Conservation (phyloP, 2,797 vertebrate species). For the Tragopan temminckii region DNA sequence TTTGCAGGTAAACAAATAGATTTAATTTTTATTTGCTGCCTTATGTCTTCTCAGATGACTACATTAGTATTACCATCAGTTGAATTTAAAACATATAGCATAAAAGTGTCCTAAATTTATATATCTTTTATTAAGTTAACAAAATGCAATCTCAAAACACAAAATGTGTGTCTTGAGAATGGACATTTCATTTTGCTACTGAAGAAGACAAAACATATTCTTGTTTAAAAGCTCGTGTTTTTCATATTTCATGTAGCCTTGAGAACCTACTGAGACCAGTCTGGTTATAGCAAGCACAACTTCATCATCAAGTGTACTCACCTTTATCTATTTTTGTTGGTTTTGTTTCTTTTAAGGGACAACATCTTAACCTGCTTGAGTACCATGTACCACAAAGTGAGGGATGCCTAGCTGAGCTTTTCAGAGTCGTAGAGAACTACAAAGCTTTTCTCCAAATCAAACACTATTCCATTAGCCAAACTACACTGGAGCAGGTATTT, state of each 20-base stretch:
- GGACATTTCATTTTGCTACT: background rate
- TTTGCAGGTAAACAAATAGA: background rate
- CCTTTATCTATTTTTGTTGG: background rate
- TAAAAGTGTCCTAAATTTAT: background rate
- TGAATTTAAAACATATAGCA: background rate
- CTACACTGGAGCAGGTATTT: constrained; percentile 79
- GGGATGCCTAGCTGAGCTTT: constrained; percentile 73
- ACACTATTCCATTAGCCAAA: constrained; percentile 78
- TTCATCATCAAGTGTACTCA: background rate
- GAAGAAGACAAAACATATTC: background rate
- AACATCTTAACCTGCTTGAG: constrained; percentile 70
- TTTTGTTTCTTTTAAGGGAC: constrained; percentile 59
- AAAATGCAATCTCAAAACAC: background rate
- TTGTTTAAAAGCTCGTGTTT: background rate
- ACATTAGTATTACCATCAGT: background rate
- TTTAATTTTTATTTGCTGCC: background rate
- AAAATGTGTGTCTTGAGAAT: background rate
- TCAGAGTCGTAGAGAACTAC: constrained; percentile 74
- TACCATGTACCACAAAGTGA: constrained; percentile 68
- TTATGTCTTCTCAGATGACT: background rate
- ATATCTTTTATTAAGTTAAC: background rate
- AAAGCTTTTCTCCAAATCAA: constrained; percentile 65
- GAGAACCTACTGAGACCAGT: background rate
- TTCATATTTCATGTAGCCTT: background rate
- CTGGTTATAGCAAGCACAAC: background rate